Conservation (phyloP, 1,140 invertebrate species). For the Lasioglossum baleicum region DNA sequence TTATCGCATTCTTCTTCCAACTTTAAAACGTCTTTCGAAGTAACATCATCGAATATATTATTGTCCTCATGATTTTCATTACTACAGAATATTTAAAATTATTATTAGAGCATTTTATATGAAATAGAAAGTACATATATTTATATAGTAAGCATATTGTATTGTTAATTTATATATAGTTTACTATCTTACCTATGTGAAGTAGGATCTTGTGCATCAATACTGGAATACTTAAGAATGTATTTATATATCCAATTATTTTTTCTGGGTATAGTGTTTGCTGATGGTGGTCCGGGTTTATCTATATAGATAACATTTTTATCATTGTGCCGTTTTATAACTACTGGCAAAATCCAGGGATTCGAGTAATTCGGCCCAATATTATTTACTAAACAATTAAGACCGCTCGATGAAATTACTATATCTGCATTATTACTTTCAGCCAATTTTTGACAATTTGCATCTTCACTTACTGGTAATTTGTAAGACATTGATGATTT, state of each 20-base stretch:
- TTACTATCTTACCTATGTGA: slow-evolving; percentile 25
- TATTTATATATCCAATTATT: slow-evolving; percentile 73
- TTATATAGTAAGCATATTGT: no score
- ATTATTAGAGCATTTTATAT: slow-evolving; percentile 17
- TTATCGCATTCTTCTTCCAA: slow-evolving; percentile 39
- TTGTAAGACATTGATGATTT: slow-evolving; percentile 29
- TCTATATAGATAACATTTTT: slow-evolving; percentile 78
- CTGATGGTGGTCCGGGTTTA: slow-evolving; percentile 72
- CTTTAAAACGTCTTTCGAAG: slow-evolving; percentile 36
- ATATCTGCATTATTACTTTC: slow-evolving; percentile 70
- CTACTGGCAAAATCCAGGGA: slow-evolving; percentile 76
- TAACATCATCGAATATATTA: slow-evolving; percentile 42
- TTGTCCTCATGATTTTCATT: slow-evolving; percentile 3
- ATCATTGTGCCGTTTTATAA: slow-evolving; percentile 70
- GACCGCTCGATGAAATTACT: slow-evolving; percentile 78
- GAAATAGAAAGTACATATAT: slow-evolving; percentile 50
- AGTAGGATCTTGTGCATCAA: not conserved
- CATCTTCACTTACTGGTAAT: slow-evolving; percentile 73
- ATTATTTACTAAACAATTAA: slow-evolving; percentile 76
- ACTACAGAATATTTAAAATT: not conserved
- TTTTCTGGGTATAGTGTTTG: slow-evolving; percentile 69
- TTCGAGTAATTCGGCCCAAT: slow-evolving; percentile 62
- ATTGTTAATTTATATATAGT: not conserved
- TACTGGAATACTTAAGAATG: slow-evolving; percentile 63
- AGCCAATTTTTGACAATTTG: slow-evolving; percentile 72